Conservation (phyloP, 1,140 invertebrate genomes). For the Procambarus virginalis region DNA sequence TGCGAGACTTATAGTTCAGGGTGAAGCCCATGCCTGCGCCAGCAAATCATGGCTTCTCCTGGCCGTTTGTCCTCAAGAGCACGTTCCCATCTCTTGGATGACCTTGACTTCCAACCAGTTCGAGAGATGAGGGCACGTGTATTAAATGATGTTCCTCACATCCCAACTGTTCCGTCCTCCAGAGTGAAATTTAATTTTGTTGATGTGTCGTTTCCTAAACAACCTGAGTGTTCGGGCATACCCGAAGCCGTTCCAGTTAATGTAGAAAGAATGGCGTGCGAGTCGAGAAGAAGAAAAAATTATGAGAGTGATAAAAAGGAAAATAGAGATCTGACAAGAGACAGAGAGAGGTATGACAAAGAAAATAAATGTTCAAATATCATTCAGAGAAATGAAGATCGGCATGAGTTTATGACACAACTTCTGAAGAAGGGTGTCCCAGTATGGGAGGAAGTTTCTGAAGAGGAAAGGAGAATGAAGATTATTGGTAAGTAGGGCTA, state of each 20-base stretch:
- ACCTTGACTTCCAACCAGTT: conserved; percentile 53
- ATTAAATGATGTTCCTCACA: conserved; percentile 39
- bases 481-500: conserved; percentile 21
- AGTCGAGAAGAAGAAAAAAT: conserved; percentile 30
- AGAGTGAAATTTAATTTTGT: conserved; percentile 53
- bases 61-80: neutral
- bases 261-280: neutral
- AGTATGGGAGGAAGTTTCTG: conserved; percentile 50
- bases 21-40: neutral
- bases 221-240: neutral
- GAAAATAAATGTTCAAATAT: neutral
- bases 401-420: conserved; percentile 15
- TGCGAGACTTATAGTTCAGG: no score
- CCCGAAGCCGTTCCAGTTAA: neutral
- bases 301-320: neutral
- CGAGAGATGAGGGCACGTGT: conserved; percentile 37
- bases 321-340: neutral
- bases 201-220: conserved; percentile 39
- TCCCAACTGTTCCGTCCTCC: neutral
- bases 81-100: conserved; percentile 23
- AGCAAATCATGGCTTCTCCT: conserved; percentile 2
- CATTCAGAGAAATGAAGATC: neutral
- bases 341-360: conserved; percentile 14
- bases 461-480: conserved; percentile 21
- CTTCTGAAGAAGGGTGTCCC: conserved; percentile 45